Conservation (phyloP, 1,140 invertebrate species). For the Rhopalosiphum padi region DNA sequence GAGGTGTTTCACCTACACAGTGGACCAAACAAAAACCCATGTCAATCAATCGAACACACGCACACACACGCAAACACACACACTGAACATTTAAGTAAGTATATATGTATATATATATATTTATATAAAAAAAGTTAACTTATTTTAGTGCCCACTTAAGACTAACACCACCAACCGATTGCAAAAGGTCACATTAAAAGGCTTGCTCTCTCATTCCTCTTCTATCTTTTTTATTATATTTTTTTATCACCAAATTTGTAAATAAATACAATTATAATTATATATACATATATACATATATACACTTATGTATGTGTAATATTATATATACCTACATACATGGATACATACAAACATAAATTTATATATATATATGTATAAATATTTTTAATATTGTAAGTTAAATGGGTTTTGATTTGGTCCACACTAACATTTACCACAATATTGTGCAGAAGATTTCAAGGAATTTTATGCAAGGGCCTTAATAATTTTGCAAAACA, state of each 20-base stretch:
- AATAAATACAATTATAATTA: background rate
- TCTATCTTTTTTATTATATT: background rate
- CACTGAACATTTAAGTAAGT: slow-evolving; percentile 42
- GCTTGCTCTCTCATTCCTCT: slow-evolving; percentile 44
- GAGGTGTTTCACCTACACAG: slow-evolving; percentile 86
- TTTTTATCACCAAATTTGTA: slow-evolving; percentile 13
- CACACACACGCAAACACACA: slow-evolving; percentile 38
- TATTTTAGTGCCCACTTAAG: slow-evolving; percentile 57
- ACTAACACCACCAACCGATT: slow-evolving; percentile 39
- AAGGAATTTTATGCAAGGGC: background rate
- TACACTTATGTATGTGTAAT: slow-evolving; percentile 9
- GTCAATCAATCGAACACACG: slow-evolving; percentile 63
- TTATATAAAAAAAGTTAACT: background rate
- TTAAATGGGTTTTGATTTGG: slow-evolving; percentile 57
- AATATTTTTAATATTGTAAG: background rate
- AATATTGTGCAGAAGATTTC: slow-evolving; percentile 33
- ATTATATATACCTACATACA: slow-evolving; percentile 14
- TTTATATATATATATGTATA: slow-evolving; percentile 21
- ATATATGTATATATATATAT: slow-evolving; percentile 31
- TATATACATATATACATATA: background rate
- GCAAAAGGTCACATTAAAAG: slow-evolving; percentile 16
- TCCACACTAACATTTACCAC: slow-evolving; percentile 56
- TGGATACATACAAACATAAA: background rate
- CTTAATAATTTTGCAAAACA: background rate
- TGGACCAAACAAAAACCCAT: slow-evolving; percentile 77